Evolutionary conservation across 2,113 vertebrate species (phyloP).

Genomic region (Campylomormyrus numenius): DNA sequence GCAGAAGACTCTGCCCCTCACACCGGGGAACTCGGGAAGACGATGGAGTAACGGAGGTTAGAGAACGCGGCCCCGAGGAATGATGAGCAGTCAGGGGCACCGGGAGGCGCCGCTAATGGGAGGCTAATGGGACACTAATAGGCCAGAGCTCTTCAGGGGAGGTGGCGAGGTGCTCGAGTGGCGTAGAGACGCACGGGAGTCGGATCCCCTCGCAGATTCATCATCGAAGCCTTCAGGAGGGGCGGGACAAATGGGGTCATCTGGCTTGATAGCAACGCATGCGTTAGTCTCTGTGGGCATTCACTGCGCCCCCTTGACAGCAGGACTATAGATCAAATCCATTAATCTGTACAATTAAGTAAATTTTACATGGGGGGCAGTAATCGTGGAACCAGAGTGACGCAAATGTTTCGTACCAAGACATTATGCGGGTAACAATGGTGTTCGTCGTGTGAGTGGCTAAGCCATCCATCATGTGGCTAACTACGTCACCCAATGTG

Average conservation of each 20-base stretch:
- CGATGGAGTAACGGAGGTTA: not conserved
- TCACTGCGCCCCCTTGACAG: not conserved
- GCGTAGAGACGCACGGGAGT: constrained; percentile 23
- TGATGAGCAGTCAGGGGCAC: constrained; percentile 10
- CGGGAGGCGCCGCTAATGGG: constrained; percentile 51
- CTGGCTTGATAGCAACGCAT: constrained; percentile 31
- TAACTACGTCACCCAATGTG: not conserved
- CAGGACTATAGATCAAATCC: not conserved
- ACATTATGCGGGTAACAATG: not conserved
- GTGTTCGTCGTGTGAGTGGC: not conserved
- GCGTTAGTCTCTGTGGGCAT: not conserved
- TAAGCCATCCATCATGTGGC: not conserved
- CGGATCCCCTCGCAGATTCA: constrained; percentile 30
- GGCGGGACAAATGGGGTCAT: constrained; percentile 5
- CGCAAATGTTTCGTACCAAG: not conserved
- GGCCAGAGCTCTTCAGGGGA: constrained; percentile 22
- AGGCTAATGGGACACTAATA: constrained; percentile 62
- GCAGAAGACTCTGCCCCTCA: constrained; percentile 13
- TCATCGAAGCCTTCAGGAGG: constrained; percentile 14
- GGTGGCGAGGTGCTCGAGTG: constrained; percentile 18
- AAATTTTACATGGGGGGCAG: not conserved
- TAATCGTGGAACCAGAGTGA: not conserved
- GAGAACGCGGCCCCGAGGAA: not conserved
- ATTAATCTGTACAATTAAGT: not conserved
- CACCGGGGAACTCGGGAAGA: not conserved